Evolutionary conservation across 2,113 vertebrate species (phyloP).

Genomic region (Glareola pratincola): DNA sequence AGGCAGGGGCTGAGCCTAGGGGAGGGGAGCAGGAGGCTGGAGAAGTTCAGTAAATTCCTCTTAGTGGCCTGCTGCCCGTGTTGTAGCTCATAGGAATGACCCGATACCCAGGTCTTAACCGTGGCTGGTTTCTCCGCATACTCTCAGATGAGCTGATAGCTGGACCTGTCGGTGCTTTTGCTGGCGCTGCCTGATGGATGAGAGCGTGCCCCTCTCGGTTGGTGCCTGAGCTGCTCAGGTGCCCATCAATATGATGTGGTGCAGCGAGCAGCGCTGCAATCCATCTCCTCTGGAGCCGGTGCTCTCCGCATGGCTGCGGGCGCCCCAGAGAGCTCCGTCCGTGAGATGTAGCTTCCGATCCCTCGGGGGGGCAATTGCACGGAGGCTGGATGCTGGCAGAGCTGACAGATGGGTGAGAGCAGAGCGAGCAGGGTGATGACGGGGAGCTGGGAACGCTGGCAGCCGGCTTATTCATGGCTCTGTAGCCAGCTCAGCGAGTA

Average conservation of each 20-base stretch:
- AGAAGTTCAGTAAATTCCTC: too few relatives aligned
- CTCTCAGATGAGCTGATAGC: not conserved
- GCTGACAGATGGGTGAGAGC: not conserved
- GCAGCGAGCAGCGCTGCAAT: not conserved
- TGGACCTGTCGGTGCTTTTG: not conserved
- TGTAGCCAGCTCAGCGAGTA: not conserved
- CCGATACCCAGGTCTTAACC: not conserved
- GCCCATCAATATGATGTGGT: not conserved
- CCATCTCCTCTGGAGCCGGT: not conserved
- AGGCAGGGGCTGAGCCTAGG: not conserved
- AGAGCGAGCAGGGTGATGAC: not conserved
- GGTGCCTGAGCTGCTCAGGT: not conserved
- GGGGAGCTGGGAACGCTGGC: not conserved
- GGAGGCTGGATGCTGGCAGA: not conserved
- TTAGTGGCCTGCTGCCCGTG: not conserved
- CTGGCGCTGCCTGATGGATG: not conserved
- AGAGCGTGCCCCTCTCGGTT: not conserved
- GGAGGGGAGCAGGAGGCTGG: not conserved
- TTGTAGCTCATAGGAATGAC: accelerated
- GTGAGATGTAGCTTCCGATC: not conserved
- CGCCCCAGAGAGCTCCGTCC: not conserved
- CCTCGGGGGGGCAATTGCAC: not conserved
- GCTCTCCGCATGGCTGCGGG: not conserved
- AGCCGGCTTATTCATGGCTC: not conserved
- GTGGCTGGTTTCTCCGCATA: not conserved